Evolutionary conservation across 2,888 invertebrate genomes (phyloP).

Genomic region (Platypus cylindrus): DNA sequence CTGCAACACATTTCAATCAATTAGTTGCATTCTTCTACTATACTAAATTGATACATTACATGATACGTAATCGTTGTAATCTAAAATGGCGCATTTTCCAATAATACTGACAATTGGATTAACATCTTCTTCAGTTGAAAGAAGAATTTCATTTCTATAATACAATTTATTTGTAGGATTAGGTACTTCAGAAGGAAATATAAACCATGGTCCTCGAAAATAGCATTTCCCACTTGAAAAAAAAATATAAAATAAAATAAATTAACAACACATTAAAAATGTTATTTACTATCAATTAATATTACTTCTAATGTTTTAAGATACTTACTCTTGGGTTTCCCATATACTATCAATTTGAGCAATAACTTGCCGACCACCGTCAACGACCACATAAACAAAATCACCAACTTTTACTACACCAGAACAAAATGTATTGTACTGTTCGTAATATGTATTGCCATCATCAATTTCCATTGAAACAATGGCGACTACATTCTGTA

Average conservation of each 20-base stretch:
- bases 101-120: constrained; percentile 84
- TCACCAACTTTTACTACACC: constrained; percentile 84
- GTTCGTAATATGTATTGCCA: constrained; percentile 82
- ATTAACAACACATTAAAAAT: constrained; percentile 7
- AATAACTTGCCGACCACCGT: constrained; percentile 80
- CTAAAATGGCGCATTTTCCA: constrained; percentile 82
- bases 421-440: constrained; percentile 73
- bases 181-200: constrained; percentile 77
- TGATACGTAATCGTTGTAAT: constrained; percentile 78
- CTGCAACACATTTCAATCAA: no score
- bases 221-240: constrained; percentile 69
- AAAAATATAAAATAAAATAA: constrained; percentile 7
- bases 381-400: constrained; percentile 87
- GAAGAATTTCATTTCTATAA: constrained; percentile 86
- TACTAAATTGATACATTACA: constrained; percentile 44
- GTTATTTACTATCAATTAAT: neutral
- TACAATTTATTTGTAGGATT: constrained; percentile 67
- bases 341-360: constrained; percentile 91
- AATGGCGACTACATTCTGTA: constrained; percentile 67
- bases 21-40: neutral
- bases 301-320: no score
- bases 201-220: constrained; percentile 89
- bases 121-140: constrained; percentile 83
- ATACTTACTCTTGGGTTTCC: constrained; percentile 74
- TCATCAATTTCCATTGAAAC: constrained; percentile 53